Base-by-base conservation (phyloP, 2,888 invertebrate genomes). In the Zaprionus bogoriensis region DNA sequence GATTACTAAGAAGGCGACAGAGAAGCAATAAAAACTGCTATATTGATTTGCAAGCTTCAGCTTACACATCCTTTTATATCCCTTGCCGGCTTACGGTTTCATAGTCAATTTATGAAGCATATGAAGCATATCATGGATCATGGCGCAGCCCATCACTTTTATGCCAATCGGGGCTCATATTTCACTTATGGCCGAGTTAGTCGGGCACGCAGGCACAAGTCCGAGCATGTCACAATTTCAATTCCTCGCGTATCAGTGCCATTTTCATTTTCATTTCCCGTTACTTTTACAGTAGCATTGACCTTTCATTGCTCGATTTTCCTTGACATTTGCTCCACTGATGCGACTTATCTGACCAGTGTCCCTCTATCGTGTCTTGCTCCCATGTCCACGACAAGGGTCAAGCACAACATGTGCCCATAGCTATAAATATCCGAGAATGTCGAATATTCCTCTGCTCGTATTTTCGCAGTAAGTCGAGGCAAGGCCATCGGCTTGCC, bases 281-380 rank as follows among this genome's bases (percentile, higher is more conserved):
- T 17, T 12, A 23, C 44, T 57, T 70, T 61, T 39, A 38, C 14
- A 48, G 58, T 42, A 38, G 32, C 14, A 10, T 12, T 41, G 57
- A 25, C 54, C 53, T 41, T 28, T 23, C 23, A 19, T 22, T 19
- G 14, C 27, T 12, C 20, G 20, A 10, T 19, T 0, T 7, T 39
- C 19, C 36, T 55, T 27, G 63, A 51, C 59, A 39, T 57, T 61
- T 57, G 50, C 47, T 52, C 23, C 48, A 44, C 52, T 65, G 54
- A 62, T 60, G 63, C 61, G 66, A 74, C 64, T 78, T 73, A 75
- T 75, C 65, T 55, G 80, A 69, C 67, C 86, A 78, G 45, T 52
- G 73, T 73, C 65, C 83, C 69, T 73, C 85, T 80, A 81, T 79
- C 79, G 82, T 73, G 67, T 72, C 62, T 74, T 78, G n/a, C n/a